Evolutionary conservation across 2,888 invertebrate genomes (phyloP), one percentile per base, ranked within the genome.

Genomic region (Drosophila macrospina): DNA sequence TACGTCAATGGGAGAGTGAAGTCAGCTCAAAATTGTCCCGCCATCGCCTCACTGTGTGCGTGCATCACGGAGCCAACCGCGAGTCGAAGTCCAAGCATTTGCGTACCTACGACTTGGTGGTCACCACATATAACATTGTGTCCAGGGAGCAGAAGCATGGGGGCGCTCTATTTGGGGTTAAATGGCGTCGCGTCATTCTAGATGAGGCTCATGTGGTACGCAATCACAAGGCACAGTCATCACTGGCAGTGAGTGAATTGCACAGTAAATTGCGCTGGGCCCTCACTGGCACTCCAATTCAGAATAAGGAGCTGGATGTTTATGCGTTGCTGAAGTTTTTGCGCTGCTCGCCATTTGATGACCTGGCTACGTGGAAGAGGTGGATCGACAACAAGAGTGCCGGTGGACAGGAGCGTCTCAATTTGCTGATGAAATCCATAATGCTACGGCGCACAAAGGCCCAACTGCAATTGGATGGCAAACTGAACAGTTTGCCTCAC

Each of bases 141-240:
- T 93, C 93, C 65, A 92, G 95, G 28, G 96, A 96, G 87, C 91
- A 91, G 2, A 94, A 94, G 80, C 92, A 92, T 86, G 93, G 90
- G 37, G 94, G 95, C 1, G 93, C 94, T 0, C 85, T 97, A 20
- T 94, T 94, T 90, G 93, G 94, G 42, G 93, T 99, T 4, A 93
- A 93, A 7, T 99, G 98, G 98, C 94, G 95, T 0, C 94, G 99
- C 51, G 94, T 98, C 2, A 95, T 99, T 67, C 93, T 99, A 20
- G 99, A 99, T 92, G 99, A 99, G 93, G 99, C 97, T 0, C 99
- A 99, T 92, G 94, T 95, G 39, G 96, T 99, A 7, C 95, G 98
- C 78, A 99, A 99, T 93, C 94, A 96, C 90, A 97, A 97, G 92
- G 94, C 96, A 7, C 93, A 94, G 73, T 95, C 95, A 0, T 95